A percentile compares a stretch with the other conserved stretches of the same genome.
Evolutionary conservation across 2,888 invertebrate genomes (phyloP).

Genomic region (Sphinx pinastri): DNA sequence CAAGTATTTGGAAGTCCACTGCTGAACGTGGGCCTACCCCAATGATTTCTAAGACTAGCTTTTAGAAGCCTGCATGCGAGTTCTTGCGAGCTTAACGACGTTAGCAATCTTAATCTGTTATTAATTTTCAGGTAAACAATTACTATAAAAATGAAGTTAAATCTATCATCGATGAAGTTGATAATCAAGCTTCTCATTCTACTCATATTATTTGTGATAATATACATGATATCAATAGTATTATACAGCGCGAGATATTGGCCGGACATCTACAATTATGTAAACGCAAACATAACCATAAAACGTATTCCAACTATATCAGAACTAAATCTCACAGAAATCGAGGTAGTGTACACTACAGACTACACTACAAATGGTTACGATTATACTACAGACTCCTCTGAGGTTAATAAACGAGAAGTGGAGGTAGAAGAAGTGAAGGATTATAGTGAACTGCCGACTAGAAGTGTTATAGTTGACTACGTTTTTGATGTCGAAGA

Average conservation of each 20-base stretch:
- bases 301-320: slow-evolving; percentile 69
- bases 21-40: too few relatives aligned
- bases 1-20: too few relatives aligned
- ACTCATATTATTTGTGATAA: slow-evolving; percentile 61
- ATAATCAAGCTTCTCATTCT: slow-evolving; percentile 60
- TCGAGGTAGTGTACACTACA: slow-evolving; percentile 56
- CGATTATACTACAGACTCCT: slow-evolving; percentile 47
- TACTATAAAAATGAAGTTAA: slow-evolving; percentile 56
- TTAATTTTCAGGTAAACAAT: not conserved
- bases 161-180: slow-evolving; percentile 56
- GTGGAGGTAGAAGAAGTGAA: slow-evolving; percentile 28
- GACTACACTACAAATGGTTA: slow-evolving; percentile 57
- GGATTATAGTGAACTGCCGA: slow-evolving; percentile 54
- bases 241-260: slow-evolving; percentile 71
- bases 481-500: slow-evolving; percentile 55
- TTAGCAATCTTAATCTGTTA: too few relatives aligned
- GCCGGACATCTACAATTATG: slow-evolving; percentile 72
- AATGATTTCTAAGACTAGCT: too few relatives aligned
- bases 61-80: too few relatives aligned
- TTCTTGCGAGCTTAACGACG: too few relatives aligned
- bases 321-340: slow-evolving; percentile 60
- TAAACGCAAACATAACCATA: slow-evolving; percentile 73
- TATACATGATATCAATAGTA: slow-evolving; percentile 63
- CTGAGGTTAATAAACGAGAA: slow-evolving; percentile 31
- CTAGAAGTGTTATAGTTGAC: slow-evolving; percentile 52